Percentiles rank a stretch among this genome's conserved stretches.
phyloP scores from a whole-genome alignment of 2,113 vertebrate genomes.

The Acanthisitta chloris region DNA sequence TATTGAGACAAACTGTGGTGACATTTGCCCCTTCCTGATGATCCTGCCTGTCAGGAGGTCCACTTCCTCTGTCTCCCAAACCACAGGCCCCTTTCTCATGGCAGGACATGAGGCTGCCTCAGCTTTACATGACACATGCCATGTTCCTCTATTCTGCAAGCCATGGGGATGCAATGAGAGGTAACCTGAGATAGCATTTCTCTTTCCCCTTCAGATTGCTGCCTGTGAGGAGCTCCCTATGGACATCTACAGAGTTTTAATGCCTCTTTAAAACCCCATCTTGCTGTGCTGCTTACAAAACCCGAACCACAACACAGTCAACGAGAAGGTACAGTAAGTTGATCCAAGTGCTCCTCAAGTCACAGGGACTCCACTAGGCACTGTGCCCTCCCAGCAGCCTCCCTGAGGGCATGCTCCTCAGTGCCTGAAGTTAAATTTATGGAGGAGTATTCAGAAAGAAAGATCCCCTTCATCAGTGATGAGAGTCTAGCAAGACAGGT shows the following conservation, averaged over 20 bases:
- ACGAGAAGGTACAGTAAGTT: neutral
- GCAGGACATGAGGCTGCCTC: neutral
- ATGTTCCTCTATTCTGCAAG: neutral
- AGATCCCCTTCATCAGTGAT: no score
- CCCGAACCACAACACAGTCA: accelerated
- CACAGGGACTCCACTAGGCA: neutral
- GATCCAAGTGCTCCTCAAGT: neutral
- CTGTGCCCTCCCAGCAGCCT: neutral
- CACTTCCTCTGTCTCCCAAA: neutral
- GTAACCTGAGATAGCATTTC: neutral
- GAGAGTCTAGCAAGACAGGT: neutral
- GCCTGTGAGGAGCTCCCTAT: neutral
- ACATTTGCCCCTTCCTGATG: neutral
- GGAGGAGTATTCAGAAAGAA: neutral
- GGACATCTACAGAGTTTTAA: neutral
- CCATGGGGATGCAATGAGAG: accelerated
- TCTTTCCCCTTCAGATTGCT: neutral
- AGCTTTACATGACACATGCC: neutral
- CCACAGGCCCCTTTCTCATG: accelerated
- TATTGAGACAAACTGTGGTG: neutral
- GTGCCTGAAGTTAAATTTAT: neutral
- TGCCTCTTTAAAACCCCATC: neutral
- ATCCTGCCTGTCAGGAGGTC: neutral
- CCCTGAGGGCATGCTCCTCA: neutral
- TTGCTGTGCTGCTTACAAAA: neutral